Evolutionary conservation across 2,113 vertebrate genomes (phyloP), one percentile per base, ranked within the genome.

Genomic region (Epinephelus cyanopodus): DNA sequence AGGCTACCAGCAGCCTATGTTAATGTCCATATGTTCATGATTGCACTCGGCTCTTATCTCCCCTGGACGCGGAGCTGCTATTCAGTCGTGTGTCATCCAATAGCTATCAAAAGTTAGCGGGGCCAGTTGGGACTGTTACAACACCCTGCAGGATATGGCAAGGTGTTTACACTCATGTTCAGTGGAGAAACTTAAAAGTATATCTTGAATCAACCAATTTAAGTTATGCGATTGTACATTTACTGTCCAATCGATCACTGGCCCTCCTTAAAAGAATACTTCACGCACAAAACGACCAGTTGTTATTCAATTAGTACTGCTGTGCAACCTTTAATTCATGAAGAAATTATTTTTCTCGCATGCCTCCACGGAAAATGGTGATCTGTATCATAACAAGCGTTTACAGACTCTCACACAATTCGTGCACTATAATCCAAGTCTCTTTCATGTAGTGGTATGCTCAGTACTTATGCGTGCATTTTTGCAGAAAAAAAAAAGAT

Each of bases 21-120:
- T 92, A 93, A 94, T 91, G 89, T 86, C 92, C 93, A 90, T 94
- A 92, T 93, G 92, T 88, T 93, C 85, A 54, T 3, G 19, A n/a
- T 63, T 81, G 83, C 85, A 52, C 60, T 82, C 60, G 2, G 74
- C 65, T 74, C 72, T 4, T 56, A 60, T 37, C 86, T 88, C 80
- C 76, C 73, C 76, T 74, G 64, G 71, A 89, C 73, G 65, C 78
- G 67, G 77, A 84, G 70, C 62, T 82, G 70, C 69, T 79, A 47
- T 70, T 87, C 86, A 61, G 53, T 87, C 85, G 82, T 64, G 29
- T 79, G 88, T 87, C 82, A 84, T 69, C 84, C 85, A 87, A 15
- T 12, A 69, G 57, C 75, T 58, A 76, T 89, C 86, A 89, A 81
- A 83, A 83, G 37, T 60, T 66, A 64, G 68, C 69, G 48, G 54